These are phyloP conservation scores for Hydrozoanthus tunicans DNA, from an alignment of 64 coral and sea anemone genomes.

Conservation along the genomic window DNA sequence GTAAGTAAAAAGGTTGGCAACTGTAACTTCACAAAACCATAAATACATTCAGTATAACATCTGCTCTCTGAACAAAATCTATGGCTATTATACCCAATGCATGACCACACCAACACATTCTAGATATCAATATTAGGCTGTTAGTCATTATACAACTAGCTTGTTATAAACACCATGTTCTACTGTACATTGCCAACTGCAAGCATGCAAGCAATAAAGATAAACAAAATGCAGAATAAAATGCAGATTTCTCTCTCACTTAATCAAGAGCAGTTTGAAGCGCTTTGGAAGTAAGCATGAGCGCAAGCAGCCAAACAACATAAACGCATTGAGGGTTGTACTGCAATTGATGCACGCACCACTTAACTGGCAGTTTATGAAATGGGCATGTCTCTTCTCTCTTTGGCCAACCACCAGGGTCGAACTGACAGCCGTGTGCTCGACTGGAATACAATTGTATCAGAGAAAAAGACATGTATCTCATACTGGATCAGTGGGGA, in stretches of 20 bases:
- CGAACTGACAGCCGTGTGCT: slow-evolving; percentile 57
- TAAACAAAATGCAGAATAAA: too few relatives aligned
- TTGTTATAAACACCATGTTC: too few relatives aligned
- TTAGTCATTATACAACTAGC: too few relatives aligned
- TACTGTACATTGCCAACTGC: too few relatives aligned
- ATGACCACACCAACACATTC: too few relatives aligned
- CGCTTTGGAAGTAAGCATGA: background rate
- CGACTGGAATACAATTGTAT: slow-evolving; percentile 52
- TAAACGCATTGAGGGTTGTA: background rate
- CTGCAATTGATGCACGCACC: slow-evolving; percentile 63
- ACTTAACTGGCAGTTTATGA: slow-evolving; percentile 82
- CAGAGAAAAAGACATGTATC: slow-evolving; percentile 19
- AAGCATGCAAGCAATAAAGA: too few relatives aligned
- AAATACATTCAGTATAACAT: background rate
- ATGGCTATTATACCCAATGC: background rate
- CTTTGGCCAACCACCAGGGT: slow-evolving; percentile 87
- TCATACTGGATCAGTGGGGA: too few relatives aligned
- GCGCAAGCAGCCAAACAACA: background rate
- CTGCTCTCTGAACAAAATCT: background rate
- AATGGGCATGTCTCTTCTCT: slow-evolving; percentile 86
- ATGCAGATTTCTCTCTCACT: too few relatives aligned
- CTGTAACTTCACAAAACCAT: background rate
- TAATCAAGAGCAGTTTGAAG: background rate
- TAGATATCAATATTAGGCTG: too few relatives aligned
- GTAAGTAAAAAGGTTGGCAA: background rate